Percentiles rank a stretch among this genome's conserved stretches.
These are phyloP conservation scores for Fulica atra DNA, from an alignment of 2,113 vertebrate genomes.

Conservation along the genomic window DNA sequence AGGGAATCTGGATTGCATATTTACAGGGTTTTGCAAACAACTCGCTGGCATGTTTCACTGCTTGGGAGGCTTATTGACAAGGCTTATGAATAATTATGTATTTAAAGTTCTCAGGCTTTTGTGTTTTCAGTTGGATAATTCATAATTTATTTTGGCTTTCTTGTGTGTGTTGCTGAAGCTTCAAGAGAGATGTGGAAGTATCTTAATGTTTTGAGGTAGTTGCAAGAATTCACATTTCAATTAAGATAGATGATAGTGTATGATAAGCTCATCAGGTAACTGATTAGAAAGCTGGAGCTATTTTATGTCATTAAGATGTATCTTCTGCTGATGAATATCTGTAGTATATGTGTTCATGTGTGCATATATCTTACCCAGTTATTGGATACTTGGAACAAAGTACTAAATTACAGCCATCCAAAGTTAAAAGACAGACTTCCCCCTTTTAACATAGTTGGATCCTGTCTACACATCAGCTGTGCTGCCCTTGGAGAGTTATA, in stretches of 20 bases:
- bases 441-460: background rate
- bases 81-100: background rate
- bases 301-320: background rate
- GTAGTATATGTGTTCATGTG: rapidly evolving
- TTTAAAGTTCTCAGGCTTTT: background rate
- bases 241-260: background rate
- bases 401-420: background rate
- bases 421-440: background rate
- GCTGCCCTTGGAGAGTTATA: background rate
- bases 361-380: background rate
- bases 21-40: background rate
- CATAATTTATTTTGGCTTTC: background rate
- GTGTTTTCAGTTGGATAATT: background rate
- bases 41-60: background rate
- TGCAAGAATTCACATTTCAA: background rate
- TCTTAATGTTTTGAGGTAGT: background rate
- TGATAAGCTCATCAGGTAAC: background rate
- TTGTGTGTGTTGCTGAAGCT: background rate
- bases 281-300: background rate
- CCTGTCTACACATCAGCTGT: background rate
- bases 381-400: background rate
- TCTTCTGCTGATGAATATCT: background rate
- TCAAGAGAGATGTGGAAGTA: background rate
- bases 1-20: background rate
- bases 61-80: background rate